Conservation (phyloP, 2,888 invertebrate species). For the Elmis aenea region DNA sequence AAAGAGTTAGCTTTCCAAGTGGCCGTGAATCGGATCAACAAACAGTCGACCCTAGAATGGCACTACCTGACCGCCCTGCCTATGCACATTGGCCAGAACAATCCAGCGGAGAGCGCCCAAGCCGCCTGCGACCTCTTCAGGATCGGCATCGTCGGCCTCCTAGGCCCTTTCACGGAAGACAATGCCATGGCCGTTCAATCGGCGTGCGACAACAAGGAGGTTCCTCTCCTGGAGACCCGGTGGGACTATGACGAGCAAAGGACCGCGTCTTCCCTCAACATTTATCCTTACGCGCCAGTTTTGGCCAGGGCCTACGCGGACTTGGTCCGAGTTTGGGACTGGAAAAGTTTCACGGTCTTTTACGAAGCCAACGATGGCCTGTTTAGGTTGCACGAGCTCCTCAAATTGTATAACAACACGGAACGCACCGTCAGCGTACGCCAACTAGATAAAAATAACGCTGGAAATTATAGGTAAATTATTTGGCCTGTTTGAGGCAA, state of each 20-base stretch:
- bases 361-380: conserved; percentile 63
- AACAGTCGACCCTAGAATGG: conserved; percentile 17
- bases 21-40: conserved; percentile 23
- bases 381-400: conserved; percentile 49
- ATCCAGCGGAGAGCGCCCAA: conserved; percentile 7
- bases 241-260: conserved; percentile 47
- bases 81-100: not conserved
- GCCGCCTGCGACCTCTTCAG: conserved; percentile 10
- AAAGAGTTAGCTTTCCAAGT: conserved; percentile 24
- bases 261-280: conserved; percentile 3
- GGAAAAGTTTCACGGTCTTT: conserved; percentile 83
- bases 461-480: not conserved
- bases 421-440: not conserved
- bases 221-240: conserved; percentile 61
- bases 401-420: conserved; percentile 45
- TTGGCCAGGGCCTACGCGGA: conserved; percentile 57
- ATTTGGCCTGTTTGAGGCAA: too few species aligned
- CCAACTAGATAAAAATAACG: not conserved
- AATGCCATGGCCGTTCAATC: conserved; percentile 60
- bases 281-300: conserved; percentile 12
- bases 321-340: conserved; percentile 67
- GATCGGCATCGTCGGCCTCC: conserved; percentile 53
- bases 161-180: conserved; percentile 54
- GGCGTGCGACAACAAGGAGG: conserved; percentile 60
- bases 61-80: too few species aligned